phyloP scores from a whole-genome alignment of 2,888 invertebrate species.

The Eupithecia vulgata region DNA sequence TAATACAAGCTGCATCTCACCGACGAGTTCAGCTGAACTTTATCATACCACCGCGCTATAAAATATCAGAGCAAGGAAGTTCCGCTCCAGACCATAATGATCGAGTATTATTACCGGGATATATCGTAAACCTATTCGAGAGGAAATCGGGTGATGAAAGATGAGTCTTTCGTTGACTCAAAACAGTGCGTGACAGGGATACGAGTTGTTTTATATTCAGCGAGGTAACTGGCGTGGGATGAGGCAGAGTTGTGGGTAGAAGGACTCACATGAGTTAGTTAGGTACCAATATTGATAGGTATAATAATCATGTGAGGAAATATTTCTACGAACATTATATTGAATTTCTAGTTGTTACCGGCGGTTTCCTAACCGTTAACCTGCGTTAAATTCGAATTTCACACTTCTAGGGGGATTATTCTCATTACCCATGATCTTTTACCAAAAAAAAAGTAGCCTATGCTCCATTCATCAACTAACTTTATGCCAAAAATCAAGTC shows the following conservation, averaged over 20 bases:
- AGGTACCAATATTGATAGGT: background rate
- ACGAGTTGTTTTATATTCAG: constrained; percentile 16
- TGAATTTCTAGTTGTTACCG: too few species aligned
- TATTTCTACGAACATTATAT: background rate
- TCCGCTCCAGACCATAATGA: constrained; percentile 52
- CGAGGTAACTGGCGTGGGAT: constrained; percentile 9
- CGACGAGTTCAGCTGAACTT: constrained; percentile 37
- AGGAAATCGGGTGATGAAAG: constrained; percentile 67
- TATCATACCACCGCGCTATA: constrained; percentile 39
- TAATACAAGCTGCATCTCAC: constrained; percentile 13
- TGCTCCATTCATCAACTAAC: too few species aligned
- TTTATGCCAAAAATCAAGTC: too few species aligned
- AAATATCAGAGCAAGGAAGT: constrained; percentile 40
- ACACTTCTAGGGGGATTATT: too few species aligned
- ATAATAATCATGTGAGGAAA: background rate
- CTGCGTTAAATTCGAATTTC: too few species aligned
- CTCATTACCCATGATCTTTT: too few species aligned
- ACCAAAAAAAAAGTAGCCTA: too few species aligned
- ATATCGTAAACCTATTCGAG: constrained; percentile 63
- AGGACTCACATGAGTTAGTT: background rate
- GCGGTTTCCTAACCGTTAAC: too few species aligned
- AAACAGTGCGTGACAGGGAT: constrained; percentile 69
- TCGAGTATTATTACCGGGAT: constrained; percentile 62
- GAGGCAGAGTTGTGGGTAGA: background rate
- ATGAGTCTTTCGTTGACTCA: constrained; percentile 64